Evolutionary conservation across 2,888 invertebrate genomes (phyloP), one percentile per base, ranked within the genome.

Genomic region (Heliconius aoede): DNA sequence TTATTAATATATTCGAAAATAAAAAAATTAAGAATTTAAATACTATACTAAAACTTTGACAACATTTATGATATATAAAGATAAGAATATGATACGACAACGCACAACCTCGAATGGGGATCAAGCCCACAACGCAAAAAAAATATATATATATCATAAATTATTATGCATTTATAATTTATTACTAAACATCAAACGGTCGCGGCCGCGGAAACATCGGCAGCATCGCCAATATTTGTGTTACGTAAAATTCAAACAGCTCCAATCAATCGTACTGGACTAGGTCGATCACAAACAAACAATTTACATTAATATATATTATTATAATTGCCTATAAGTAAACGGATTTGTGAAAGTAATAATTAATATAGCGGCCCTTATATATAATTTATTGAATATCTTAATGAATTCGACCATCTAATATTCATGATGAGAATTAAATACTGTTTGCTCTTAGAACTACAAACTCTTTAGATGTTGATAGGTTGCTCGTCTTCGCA

Each of bases 401-500:
- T 73, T 62, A 61, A 75, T 64, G 62, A 75, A 75, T 40, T 75
- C 62, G 75, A 51, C 61, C 71, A 62, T 71, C 69, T 62, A 75
- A 69, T 71, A 71, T 75, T 75, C 69, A 75, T 65, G 65, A 72
- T 64, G 67, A 72, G 76, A 76, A 64, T 64, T 72, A 67, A 65
- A 55, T 72, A 58, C 65, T 76, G 65, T 65, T 72, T 72, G 60
- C 72, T 79, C 75, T 36, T 71, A 77, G 65, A 72, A 72, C 79
- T 79, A 73, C 30, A 36, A 72, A 46, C 46, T 69, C 69, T 69
- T 76, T 64, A 86, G 86, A 82, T 85, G 86, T 85, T 85, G 85
- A 89, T 87, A 89, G 90, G 86, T 87, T 87, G 84, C 73, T 78
- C 78, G 76, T 67, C 84, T 84, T 88, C 90, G 89, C 90, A 90